These are phyloP conservation scores for Alfaro cultratus DNA, from an alignment of 2,797 vertebrate genomes.

Conservation along the genomic window DNA sequence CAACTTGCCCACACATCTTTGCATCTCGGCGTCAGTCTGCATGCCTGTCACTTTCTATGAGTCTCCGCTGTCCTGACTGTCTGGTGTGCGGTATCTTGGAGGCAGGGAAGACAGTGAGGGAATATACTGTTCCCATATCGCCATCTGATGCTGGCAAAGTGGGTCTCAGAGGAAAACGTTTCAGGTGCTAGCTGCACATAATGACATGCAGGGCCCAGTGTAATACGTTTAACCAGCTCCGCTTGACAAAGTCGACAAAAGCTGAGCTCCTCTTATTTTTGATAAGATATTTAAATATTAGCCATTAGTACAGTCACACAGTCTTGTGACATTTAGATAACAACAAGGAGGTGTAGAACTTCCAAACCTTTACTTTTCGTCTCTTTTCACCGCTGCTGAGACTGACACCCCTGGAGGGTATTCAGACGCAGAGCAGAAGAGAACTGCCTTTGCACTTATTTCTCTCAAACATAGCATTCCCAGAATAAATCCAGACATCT, in stretches of 20 bases:
- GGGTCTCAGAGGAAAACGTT: conserved; percentile 27
- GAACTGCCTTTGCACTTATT: conserved; percentile 76
- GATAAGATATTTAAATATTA: conserved; percentile 21
- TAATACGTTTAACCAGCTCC: conserved; percentile 4
- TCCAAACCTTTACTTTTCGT: conserved; percentile 50
- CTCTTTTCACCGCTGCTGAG: conserved; percentile 41
- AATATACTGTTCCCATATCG: conserved; percentile 49
- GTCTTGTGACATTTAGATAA: conserved; percentile 42
- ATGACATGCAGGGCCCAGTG: conserved; percentile 24
- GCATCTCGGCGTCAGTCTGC: conserved; percentile 67
- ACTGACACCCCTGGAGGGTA: conserved; percentile 66
- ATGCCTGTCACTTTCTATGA: conserved; percentile 68
- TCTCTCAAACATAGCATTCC: conserved; percentile 79
- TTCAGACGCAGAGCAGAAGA: conserved; percentile 64
- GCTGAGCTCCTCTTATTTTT: conserved; percentile 15
- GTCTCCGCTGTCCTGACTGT: conserved; percentile 55
- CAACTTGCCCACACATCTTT: conserved; percentile 64
- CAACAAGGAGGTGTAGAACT: conserved; percentile 55
- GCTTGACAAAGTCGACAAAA: conserved; percentile 20
- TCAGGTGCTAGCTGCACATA: conserved; percentile 30
- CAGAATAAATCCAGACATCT: conserved; percentile 86
- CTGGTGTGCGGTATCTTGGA: conserved; percentile 59
- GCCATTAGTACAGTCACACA: conserved; percentile 21
- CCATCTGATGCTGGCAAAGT: conserved; percentile 46
- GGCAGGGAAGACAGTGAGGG: conserved; percentile 56